Evolutionary conservation across 2,113 vertebrate species (phyloP).

Genomic region (Alexandromys fortis): DNA sequence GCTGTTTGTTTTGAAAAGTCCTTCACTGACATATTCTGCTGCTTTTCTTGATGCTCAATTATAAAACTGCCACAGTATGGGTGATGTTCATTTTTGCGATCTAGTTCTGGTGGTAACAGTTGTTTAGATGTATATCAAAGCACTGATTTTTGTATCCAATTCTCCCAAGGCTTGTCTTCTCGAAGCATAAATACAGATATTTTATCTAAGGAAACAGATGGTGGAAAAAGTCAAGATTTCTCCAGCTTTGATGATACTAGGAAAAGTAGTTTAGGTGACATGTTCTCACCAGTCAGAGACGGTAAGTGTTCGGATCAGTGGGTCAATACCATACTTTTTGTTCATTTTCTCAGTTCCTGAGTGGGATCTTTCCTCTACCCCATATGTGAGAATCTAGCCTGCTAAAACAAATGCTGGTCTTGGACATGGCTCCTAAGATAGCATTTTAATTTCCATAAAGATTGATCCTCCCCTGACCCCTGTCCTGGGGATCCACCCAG

Average conservation of each 20-base stretch:
- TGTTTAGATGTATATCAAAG: neutral
- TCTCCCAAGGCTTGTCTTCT: constrained; percentile 84
- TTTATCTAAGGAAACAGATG: constrained; percentile 89
- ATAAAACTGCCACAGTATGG: neutral
- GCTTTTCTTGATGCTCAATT: neutral
- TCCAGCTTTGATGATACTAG: constrained; percentile 86
- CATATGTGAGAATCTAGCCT: constrained; percentile 28
- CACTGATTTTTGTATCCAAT: constrained; percentile 38
- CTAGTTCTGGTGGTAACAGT: constrained; percentile 31
- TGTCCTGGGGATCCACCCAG: neutral
- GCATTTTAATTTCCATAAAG: constrained; percentile 40
- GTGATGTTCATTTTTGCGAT: neutral
- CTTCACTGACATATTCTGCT: neutral
- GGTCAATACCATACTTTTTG: neutral
- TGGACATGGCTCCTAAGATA: constrained; percentile 25
- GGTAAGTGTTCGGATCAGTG: constrained; percentile 86
- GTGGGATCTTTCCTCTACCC: constrained; percentile 21
- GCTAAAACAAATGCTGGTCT: neutral
- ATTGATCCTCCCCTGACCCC: neutral
- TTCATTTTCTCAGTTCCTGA: constrained; percentile 19
- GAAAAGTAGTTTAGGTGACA: constrained; percentile 92
- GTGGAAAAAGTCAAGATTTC: constrained; percentile 83
- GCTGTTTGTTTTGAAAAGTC: neutral
- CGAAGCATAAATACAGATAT: constrained; percentile 86
- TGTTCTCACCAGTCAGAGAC: constrained; percentile 95